Evolutionary conservation across 2,797 vertebrate genomes (phyloP), one percentile per base, ranked within the genome.

Genomic region (Paguma larvata): DNA sequence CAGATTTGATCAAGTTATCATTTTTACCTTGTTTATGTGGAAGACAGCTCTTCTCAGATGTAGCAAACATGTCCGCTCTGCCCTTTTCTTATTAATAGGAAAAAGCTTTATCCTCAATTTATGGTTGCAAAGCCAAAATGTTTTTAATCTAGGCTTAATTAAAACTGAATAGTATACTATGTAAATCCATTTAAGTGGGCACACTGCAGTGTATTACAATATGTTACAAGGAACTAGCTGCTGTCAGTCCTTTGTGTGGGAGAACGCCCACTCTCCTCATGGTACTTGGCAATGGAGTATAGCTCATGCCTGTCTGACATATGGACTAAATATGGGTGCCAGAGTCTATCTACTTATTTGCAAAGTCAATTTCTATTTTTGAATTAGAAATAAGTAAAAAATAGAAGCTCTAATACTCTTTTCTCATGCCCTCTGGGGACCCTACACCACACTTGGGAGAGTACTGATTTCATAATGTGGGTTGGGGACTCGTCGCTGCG

Each of bases 341-440:
- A 38, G 46, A 68, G 63, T 94, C 73, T 88, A 44, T 85, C 34
- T 75, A 21, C 21, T 56, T 65, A 53, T 73, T 83, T 91, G 46
- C 41, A 93, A 93, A 94, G 77, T 77, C 15, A 21, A 53, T 44
- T 92, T 95, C 51, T 82, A 38, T 59, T 85, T 84, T 90, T 70
- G 95, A 67, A 63, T 13, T 44, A 27, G 51, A 92, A 92, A 62
- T 89, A 91, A 87, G 11, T 70, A 62, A 92, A 97, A 97, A 90
- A 32, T 19, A 77, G 70, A 73, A 67, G 25, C 90, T 82, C 34
- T 77, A 92, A 68, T 87, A 82, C 30, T 79, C 34, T 86, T 97
- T 83, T 19, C 75, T 19, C 41, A 25, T 51, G 14, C 5, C 56
- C 13, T 88, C 27, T 67, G 44, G 65, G 38, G 32, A 70, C 14